A percentile compares a stretch with the other conserved stretches of the same genome.
These are phyloP conservation scores for Temnothorax unifasciatus DNA, from an alignment of 2,888 invertebrate genomes.

Conservation along the genomic window DNA sequence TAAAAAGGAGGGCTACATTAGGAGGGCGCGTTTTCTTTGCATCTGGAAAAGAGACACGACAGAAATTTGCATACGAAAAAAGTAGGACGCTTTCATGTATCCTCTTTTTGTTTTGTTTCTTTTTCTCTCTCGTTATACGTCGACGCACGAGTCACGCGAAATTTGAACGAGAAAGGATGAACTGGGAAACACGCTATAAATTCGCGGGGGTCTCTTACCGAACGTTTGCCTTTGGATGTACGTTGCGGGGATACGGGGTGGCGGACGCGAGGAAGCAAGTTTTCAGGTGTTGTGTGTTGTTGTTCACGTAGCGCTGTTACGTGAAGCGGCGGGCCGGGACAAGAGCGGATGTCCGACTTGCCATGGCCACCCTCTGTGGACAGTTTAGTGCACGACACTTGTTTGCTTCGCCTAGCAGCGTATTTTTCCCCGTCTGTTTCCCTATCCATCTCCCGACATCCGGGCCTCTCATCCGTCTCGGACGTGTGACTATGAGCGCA, in stretches of 20 bases:
- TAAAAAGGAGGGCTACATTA: not conserved
- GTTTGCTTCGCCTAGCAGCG: slow-evolving; percentile 64
- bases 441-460: slow-evolving; percentile 30
- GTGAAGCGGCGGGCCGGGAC: slow-evolving; percentile 35
- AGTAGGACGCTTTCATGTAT: not conserved
- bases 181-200: slow-evolving; percentile 30
- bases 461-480: slow-evolving; percentile 3
- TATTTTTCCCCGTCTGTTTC: slow-evolving; percentile 65
- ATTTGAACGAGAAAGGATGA: slow-evolving; percentile 26
- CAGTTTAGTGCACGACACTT: slow-evolving; percentile 74
- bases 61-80: slow-evolving; percentile 48
- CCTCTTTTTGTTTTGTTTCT: not conserved
- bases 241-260: not conserved
- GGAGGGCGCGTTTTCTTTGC: not conserved
- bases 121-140: not conserved
- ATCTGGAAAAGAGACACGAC: slow-evolving; percentile 8
- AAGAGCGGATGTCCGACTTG: slow-evolving; percentile 41
- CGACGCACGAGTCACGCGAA: slow-evolving; percentile 22
- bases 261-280: not conserved
- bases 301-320: slow-evolving; percentile 50
- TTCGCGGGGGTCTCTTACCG: slow-evolving; percentile 11
- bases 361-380: slow-evolving; percentile 41
- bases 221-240: slow-evolving; percentile 44
- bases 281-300: slow-evolving; percentile 32
- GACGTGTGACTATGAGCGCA: not conserved